Evolutionary conservation across 2,888 invertebrate species (phyloP), one percentile per base, ranked within the genome.

Genomic region (Nomada flava): DNA sequence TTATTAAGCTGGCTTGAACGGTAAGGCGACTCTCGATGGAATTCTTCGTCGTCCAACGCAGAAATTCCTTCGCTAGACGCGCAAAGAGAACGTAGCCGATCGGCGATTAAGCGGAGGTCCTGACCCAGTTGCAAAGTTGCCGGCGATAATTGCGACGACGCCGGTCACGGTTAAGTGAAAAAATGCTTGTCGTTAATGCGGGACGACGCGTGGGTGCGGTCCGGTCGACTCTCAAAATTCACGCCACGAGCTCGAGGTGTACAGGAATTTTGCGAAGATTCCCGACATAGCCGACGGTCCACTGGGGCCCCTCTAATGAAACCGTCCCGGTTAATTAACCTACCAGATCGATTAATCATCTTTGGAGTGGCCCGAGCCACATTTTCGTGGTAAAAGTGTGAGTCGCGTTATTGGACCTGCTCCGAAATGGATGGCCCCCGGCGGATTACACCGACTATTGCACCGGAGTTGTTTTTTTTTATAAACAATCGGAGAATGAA

Each of bases 331-430:
- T 89, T 91, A 91, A 92, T 92, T 92, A 91, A 91, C 89, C 89
- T 84, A 86, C 89, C 88, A 85, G 88, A 90, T 91, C 90, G 91
- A 92, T 92, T 91, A 91, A 91, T 92, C 90, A 89, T 90, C 83
- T 79, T 76, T 60, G 64, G 75, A 80, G 78, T 26, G 29, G 68
- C 60, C 26, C 44, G 42, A 55, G 57, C 9, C 11, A 2, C 57
- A 13, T 23, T 57, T 57, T 26, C 23, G 26, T 26, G 57, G 57
- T 0, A 57, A 57, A 13, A 13, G 57, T 26, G 11, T 20, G 23
- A 0, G 57, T 4, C 47, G 47, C 15, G 47, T 47, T 47, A 47
- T 15, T 36, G 7, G 36, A 36, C 36, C 5, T 7, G 36, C 7
- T 1, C 36, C 36, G 36, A 36, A 36, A 36, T 7, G 36, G 36